Percentiles rank a stretch among this genome's conserved stretches.
Evolutionary conservation across 2,888 invertebrate genomes (phyloP).

Genomic region (Chymomyza amoena): DNA sequence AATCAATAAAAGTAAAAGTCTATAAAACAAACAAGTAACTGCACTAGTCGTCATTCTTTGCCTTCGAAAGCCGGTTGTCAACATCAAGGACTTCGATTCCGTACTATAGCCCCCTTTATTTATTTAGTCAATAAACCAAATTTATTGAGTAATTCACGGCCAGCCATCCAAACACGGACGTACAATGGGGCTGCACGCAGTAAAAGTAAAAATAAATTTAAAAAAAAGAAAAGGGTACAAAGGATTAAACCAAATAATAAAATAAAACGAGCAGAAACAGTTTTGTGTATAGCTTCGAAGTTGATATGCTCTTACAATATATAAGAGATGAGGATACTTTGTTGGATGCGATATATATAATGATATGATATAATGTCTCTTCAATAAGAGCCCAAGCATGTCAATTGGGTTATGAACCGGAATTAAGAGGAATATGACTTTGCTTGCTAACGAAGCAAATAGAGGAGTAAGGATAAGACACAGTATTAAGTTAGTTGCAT

Average conservation of each 20-base stretch:
- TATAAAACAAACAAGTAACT: neutral
- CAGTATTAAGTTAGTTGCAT: no score
- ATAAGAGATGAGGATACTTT: no score
- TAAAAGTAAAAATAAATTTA: neutral
- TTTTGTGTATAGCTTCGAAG: neutral
- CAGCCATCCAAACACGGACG: neutral
- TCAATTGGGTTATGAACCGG: no score
- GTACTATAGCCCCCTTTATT: conserved; percentile 52
- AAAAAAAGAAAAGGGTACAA: conserved; percentile 1
- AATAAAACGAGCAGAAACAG: conserved; percentile 1
- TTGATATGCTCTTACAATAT: neutral
- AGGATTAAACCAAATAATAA: conserved; percentile 6
- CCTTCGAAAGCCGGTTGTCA: conserved; percentile 34
- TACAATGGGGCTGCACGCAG: neutral
- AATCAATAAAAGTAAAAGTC: neutral
- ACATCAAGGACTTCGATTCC: conserved; percentile 4
- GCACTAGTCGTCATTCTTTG: neutral
- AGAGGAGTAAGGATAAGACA: no score
- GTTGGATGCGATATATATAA: no score
- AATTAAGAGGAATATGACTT: no score
- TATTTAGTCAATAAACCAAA: conserved; percentile 69
- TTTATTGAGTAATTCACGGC: conserved; percentile 57
- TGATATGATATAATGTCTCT: no score
- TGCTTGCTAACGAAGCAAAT: no score
- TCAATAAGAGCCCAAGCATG: no score